Conservation (phyloP, 2,888 invertebrate species). For the Philopedon plagiatum region DNA sequence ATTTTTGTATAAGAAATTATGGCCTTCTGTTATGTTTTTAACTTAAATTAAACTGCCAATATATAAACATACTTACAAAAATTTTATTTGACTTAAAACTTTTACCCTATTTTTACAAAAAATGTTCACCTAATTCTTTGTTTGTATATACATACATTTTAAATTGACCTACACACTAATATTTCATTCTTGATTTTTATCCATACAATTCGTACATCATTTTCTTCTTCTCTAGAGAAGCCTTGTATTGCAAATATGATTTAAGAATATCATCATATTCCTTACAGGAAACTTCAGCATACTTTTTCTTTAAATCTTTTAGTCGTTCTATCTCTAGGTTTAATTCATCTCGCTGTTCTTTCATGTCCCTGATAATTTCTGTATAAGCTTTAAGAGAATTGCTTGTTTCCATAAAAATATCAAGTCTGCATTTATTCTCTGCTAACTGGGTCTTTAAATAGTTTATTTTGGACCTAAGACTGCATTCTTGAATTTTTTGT, state of each 20-base stretch:
- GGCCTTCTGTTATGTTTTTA: too few relatives aligned
- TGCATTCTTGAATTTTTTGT: slow-evolving; percentile 63
- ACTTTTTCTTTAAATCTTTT: slow-evolving; percentile 64
- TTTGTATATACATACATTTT: not conserved
- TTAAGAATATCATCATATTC: slow-evolving; percentile 68
- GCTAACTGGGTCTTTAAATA: slow-evolving; percentile 63
- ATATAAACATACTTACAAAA: not conserved
- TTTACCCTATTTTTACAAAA: not conserved
- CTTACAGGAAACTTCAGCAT: slow-evolving; percentile 65
- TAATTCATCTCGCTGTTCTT: slow-evolving; percentile 64
- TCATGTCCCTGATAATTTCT: slow-evolving; percentile 64
- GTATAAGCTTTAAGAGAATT: slow-evolving; percentile 66
- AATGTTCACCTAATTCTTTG: not conserved
- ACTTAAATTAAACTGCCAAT: not conserved
- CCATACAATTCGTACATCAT: slow-evolving; percentile 44
- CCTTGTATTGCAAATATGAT: slow-evolving; percentile 66
- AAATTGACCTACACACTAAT: not conserved
- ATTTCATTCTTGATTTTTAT: slow-evolving; percentile 3
- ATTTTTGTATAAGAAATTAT: too few relatives aligned
- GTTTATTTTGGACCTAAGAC: slow-evolving; percentile 64
- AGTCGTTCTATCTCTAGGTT: slow-evolving; percentile 65
- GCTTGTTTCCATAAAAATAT: slow-evolving; percentile 68
- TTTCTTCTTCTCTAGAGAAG: slow-evolving; percentile 66
- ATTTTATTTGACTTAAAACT: not conserved
- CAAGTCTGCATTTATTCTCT: slow-evolving; percentile 57